Percentiles rank a stretch among this genome's conserved stretches.
Evolutionary conservation across 2,113 vertebrate genomes (phyloP).

Genomic region (Channa argus): DNA sequence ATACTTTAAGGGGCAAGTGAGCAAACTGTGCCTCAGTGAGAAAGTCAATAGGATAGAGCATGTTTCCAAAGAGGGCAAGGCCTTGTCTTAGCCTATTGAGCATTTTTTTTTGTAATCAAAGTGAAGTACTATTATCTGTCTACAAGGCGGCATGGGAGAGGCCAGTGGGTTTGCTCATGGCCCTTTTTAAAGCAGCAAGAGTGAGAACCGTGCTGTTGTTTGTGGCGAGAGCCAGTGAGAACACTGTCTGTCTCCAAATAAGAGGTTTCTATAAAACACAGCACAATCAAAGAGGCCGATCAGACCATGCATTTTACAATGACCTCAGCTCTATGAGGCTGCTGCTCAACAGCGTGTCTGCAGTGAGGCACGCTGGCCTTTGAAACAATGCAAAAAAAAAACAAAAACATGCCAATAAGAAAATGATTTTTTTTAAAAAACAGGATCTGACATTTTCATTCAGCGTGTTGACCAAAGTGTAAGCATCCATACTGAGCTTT

Average conservation of each 20-base stretch:
- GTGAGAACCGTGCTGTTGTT: conserved; percentile 53
- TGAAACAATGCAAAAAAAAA: neutral
- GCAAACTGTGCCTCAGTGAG: conserved; percentile 1
- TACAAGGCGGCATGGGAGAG: conserved; percentile 35
- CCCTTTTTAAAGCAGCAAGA: conserved; percentile 32
- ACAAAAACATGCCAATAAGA: neutral
- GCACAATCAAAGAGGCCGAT: conserved; percentile 42
- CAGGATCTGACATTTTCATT: conserved; percentile 8
- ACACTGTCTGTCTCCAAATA: conserved; percentile 65
- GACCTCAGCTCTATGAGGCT: conserved; percentile 30
- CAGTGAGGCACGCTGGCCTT: neutral
- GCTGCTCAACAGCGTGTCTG: conserved; percentile 22
- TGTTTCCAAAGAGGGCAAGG: conserved; percentile 1
- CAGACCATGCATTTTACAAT: conserved; percentile 33
- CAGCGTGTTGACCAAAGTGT: conserved; percentile 10
- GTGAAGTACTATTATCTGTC: conserved; percentile 47
- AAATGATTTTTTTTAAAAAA: neutral
- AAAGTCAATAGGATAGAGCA: conserved; percentile 2
- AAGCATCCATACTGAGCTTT: conserved; percentile 18
- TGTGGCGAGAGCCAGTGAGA: conserved; percentile 54
- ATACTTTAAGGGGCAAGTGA: conserved; percentile 7
- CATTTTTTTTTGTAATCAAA: conserved; percentile 50
- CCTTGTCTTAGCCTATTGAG: conserved; percentile 3
- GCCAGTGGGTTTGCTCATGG: conserved; percentile 25
- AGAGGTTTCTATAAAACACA: conserved; percentile 68